These are phyloP conservation scores for Brachyalestes nurse DNA, from an alignment of 2,797 vertebrate species.

Conservation along the genomic window DNA sequence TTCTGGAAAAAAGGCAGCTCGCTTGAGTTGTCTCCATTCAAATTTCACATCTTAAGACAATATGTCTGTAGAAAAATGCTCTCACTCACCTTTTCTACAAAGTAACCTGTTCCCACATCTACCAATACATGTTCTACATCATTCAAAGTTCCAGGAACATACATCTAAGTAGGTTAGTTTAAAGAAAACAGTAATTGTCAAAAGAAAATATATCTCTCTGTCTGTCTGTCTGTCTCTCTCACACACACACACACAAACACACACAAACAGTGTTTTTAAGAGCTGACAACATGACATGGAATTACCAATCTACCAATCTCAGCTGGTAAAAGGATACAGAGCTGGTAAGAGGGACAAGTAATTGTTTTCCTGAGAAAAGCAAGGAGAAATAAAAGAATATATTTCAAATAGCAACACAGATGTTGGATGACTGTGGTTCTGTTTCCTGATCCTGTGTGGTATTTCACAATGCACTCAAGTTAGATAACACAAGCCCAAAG, in stretches of 20 bases:
- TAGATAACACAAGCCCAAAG: no score
- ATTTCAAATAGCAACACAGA: neutral
- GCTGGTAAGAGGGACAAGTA: conserved; percentile 93
- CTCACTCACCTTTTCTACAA: conserved; percentile 89
- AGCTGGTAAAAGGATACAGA: conserved; percentile 87
- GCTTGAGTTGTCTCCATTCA: neutral
- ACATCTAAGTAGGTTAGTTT: conserved; percentile 83
- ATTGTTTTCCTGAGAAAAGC: conserved; percentile 84
- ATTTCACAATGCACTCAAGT: no score
- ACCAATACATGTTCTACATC: conserved; percentile 88
- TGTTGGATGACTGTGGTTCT: neutral
- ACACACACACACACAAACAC: neutral
- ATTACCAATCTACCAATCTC: neutral
- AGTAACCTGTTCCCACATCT: conserved; percentile 94
- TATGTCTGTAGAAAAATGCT: neutral
- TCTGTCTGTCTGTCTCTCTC: neutral
- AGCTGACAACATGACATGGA: neutral
- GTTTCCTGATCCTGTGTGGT: neutral
- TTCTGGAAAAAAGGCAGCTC: conserved; percentile 69
- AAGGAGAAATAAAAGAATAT: neutral
- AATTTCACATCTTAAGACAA: neutral
- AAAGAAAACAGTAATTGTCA: conserved; percentile 68
- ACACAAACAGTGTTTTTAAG: neutral
- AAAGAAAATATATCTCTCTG: neutral
- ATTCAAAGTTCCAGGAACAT: conserved; percentile 90